Percentiles rank a stretch among this genome's conserved stretches.
These are phyloP conservation scores for Unio pictorum DNA, from an alignment of 2,888 invertebrate genomes.

Conservation along the genomic window DNA sequence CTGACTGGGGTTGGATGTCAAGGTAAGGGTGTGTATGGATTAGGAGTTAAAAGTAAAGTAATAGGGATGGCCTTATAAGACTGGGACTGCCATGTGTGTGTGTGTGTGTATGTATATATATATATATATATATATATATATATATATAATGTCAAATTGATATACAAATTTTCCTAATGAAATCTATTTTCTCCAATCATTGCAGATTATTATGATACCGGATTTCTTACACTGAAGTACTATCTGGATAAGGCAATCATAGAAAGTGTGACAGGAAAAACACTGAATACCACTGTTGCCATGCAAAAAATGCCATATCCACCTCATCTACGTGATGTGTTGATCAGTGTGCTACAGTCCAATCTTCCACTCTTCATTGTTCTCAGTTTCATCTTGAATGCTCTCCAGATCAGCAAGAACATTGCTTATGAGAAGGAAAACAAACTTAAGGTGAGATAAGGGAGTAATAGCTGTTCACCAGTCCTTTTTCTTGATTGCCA, in stretches of 20 bases:
- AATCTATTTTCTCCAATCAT: slow-evolving; percentile 14
- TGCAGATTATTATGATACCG: slow-evolving; percentile 77
- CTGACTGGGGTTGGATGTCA: no score
- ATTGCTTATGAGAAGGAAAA: slow-evolving; percentile 84
- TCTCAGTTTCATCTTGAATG: slow-evolving; percentile 86
- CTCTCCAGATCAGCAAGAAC: slow-evolving; percentile 83
- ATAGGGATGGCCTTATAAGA: no score
- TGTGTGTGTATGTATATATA: no score
- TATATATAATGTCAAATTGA: no score
- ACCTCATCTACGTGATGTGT: slow-evolving; percentile 79
- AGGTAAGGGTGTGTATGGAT: no score
- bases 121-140: no score
- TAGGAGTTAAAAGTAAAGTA: no score
- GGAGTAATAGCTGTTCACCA: no score
- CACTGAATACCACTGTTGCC: slow-evolving; percentile 70
- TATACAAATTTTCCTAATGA: no score
- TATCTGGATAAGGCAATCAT: slow-evolving; percentile 74
- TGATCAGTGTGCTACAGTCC: slow-evolving; percentile 78
- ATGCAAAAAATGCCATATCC: slow-evolving; percentile 84
- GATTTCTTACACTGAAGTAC: slow-evolving; percentile 80
- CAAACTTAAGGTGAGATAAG: slow-evolving; percentile 60
- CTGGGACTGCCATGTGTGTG: no score
- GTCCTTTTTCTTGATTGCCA: no score
- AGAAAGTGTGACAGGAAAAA: slow-evolving; percentile 35
- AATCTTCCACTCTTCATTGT: slow-evolving; percentile 84